Percentiles rank a stretch among this genome's conserved stretches.
These are phyloP conservation scores for Pammene aurita DNA, from an alignment of 2,888 invertebrate genomes.

Conservation along the genomic window DNA sequence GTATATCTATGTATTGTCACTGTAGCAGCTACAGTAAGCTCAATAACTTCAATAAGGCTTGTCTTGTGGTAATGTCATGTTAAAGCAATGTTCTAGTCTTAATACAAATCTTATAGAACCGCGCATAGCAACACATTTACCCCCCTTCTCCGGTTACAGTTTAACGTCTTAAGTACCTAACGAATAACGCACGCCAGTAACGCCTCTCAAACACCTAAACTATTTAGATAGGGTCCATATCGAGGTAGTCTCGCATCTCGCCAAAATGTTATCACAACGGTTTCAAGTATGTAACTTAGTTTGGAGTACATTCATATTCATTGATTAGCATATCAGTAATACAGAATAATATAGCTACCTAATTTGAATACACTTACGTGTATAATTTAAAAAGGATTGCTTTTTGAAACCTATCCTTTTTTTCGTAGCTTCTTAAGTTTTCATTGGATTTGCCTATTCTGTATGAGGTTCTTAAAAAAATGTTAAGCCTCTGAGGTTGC, in stretches of 20 bases:
- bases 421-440: too few relatives aligned
- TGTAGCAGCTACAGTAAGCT: too few relatives aligned
- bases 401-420: too few relatives aligned
- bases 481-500: too few relatives aligned
- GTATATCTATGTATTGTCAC: too few relatives aligned
- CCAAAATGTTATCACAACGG: constrained; percentile 34
- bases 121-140: neutral
- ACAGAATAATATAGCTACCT: neutral
- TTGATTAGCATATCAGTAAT: constrained; percentile 3
- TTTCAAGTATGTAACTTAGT: constrained; percentile 18
- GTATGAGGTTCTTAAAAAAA: too few relatives aligned
- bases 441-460: too few relatives aligned
- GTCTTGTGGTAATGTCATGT: too few relatives aligned
- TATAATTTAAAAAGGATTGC: too few relatives aligned
- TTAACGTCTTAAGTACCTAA: constrained; percentile 24
- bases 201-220: constrained; percentile 28
- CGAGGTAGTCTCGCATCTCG: constrained; percentile 20
- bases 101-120: neutral
- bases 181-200: constrained; percentile 16
- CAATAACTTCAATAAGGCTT: too few relatives aligned
- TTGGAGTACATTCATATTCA: constrained; percentile 23
- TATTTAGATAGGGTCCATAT: constrained; percentile 37
- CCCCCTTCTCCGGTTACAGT: constrained; percentile 4
- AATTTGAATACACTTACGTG: too few relatives aligned
- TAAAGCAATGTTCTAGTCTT: too few relatives aligned